Conservation (phyloP, 2,113 vertebrate species). For the Megaptera novaeangliae region DNA sequence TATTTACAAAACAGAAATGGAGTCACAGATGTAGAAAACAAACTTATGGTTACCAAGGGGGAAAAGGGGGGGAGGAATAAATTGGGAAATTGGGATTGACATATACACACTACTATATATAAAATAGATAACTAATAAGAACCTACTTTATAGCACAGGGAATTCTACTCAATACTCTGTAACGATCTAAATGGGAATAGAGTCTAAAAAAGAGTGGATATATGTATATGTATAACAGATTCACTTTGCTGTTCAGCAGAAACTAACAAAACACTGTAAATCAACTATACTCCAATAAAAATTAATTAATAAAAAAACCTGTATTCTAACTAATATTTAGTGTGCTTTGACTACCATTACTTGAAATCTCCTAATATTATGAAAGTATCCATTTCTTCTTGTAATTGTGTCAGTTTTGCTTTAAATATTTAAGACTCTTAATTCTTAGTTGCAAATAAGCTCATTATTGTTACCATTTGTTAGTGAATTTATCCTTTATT, state of each 20-base stretch:
- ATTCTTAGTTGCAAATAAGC: not conserved
- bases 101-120: not conserved
- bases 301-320: not conserved
- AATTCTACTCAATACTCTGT: not conserved
- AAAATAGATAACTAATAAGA: not conserved
- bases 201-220: not conserved
- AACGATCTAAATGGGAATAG: not conserved
- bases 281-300: not conserved
- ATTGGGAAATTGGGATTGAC: not conserved
- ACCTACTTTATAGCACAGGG: not conserved
- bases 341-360: not conserved
- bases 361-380: not conserved
- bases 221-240: not conserved
- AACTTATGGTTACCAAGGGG: not conserved
- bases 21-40: not conserved
- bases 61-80: not conserved
- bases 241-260: not conserved
- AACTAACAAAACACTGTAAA: not conserved
- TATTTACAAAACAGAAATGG: not conserved
- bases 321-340: not conserved
- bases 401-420: not conserved
- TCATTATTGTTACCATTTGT: not conserved
- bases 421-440: not conserved
- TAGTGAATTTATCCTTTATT: not conserved
- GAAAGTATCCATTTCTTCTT: not conserved